Percentiles rank a stretch among this genome's conserved stretches.
These are phyloP conservation scores for Meloidogyne exigua DNA, from an alignment of 1,140 invertebrate genomes.

Conservation along the genomic window DNA sequence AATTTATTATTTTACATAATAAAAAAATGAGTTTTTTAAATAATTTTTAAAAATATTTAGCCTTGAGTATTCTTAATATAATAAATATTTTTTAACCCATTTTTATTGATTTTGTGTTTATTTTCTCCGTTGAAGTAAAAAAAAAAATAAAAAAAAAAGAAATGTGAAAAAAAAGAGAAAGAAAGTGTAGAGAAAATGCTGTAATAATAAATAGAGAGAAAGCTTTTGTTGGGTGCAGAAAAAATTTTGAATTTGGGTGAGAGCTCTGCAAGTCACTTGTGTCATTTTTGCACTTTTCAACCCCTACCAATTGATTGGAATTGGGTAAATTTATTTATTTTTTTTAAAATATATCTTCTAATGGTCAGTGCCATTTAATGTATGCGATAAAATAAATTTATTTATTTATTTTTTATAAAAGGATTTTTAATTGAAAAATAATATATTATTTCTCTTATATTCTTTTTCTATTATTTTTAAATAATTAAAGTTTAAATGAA, in stretches of 20 bases:
- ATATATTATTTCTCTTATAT: too few relatives aligned
- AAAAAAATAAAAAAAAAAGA: not conserved
- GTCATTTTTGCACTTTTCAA: not conserved
- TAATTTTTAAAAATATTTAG: not conserved
- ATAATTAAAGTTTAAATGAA: too few relatives aligned
- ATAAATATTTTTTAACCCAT: not conserved
- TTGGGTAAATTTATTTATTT: not conserved
- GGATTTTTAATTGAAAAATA: too few relatives aligned
- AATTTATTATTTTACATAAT: too few relatives aligned
- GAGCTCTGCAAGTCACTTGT: not conserved
- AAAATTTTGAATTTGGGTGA: not conserved
- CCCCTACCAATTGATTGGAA: not conserved
- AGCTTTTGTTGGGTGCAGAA: slow-evolving; percentile 1
- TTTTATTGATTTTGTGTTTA: not conserved
- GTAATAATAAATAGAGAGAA: not conserved
- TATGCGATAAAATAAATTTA: too few relatives aligned
- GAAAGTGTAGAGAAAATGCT: not conserved
- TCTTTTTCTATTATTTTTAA: too few relatives aligned
- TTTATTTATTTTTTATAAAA: not conserved
- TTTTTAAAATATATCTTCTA: not conserved
- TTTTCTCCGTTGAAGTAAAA: not conserved
- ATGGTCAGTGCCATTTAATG: not conserved
- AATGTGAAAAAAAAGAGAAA: not conserved
- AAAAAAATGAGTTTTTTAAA: too few relatives aligned
- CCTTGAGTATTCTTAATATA: not conserved